phyloP scores from a whole-genome alignment of 2,113 vertebrate species.

The Globicephala melas region DNA sequence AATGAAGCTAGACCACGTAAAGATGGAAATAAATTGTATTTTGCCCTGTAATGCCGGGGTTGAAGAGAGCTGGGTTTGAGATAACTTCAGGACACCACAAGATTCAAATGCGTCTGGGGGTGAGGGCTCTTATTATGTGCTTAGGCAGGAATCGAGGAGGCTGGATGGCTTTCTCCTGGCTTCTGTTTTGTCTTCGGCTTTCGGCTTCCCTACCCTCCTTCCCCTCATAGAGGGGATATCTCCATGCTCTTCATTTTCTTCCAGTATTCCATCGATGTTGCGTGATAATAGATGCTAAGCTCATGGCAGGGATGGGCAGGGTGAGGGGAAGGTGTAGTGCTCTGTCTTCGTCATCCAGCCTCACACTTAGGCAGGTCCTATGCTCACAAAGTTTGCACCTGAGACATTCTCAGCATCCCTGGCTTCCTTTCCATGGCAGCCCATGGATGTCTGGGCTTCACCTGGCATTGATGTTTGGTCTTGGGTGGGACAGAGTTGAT shows the following conservation, averaged over 20 bases:
- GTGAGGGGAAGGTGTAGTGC: neutral
- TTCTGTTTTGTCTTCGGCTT: neutral
- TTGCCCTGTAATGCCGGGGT: accelerated
- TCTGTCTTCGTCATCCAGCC: neutral
- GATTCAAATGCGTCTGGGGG: neutral
- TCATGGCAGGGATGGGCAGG: neutral
- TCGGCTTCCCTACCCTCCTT: accelerated
- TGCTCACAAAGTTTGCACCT: too few species aligned
- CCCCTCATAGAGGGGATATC: accelerated
- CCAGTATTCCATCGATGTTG: accelerated
- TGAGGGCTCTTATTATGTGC: accelerated
- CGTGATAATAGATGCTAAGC: accelerated
- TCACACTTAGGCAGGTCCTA: neutral
- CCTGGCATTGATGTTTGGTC: neutral
- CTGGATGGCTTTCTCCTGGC: neutral
- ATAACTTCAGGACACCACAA: too few species aligned
- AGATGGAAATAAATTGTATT: neutral
- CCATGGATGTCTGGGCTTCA: neutral
- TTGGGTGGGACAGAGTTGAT: neutral
- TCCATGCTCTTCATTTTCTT: accelerated
- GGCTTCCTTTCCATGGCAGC: neutral
- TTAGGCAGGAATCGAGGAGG: neutral
- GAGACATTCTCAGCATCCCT: neutral
- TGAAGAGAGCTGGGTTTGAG: accelerated
- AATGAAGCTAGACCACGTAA: neutral